phyloP scores from a whole-genome alignment of 2,113 vertebrate species.

The Nematolebias whitei region DNA sequence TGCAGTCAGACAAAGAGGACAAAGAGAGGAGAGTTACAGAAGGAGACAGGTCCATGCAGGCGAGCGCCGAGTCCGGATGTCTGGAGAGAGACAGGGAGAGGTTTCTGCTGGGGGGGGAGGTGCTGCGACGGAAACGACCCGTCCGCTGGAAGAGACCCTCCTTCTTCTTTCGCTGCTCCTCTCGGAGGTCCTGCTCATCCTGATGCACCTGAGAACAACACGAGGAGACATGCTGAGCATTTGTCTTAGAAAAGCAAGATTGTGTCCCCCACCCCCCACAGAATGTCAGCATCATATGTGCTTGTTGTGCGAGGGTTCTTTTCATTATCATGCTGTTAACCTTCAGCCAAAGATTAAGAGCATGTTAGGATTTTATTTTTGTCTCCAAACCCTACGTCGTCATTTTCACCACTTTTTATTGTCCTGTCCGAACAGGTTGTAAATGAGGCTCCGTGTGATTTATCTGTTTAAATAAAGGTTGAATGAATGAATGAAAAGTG shows the following conservation, averaged over 20 bases:
- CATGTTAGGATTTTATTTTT: too few relatives aligned
- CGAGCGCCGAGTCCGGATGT: conserved; percentile 66
- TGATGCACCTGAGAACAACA: conserved; percentile 71
- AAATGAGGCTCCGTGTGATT: too few relatives aligned
- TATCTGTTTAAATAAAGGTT: too few relatives aligned
- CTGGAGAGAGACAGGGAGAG: conserved; percentile 77
- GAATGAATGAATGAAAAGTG: too few relatives aligned
- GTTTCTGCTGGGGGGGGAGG: conserved; percentile 78
- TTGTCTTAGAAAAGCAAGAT: neutral
- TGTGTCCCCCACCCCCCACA: too few relatives aligned
- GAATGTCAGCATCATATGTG: too few relatives aligned
- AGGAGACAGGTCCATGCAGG: conserved; percentile 79
- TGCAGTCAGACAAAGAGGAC: conserved; percentile 91
- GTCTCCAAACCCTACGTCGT: too few relatives aligned
- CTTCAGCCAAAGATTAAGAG: too few relatives aligned
- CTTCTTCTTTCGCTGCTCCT: conserved; percentile 85
- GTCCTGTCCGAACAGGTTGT: too few relatives aligned
- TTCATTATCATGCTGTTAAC: too few relatives aligned
- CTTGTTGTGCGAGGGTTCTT: too few relatives aligned
- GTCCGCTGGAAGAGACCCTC: conserved; percentile 87
- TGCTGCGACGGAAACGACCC: conserved; percentile 83
- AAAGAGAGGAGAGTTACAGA: conserved; percentile 88
- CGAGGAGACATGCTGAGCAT: neutral
- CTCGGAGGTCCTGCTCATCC: conserved; percentile 81
- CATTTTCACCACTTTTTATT: too few relatives aligned